A percentile compares a stretch with the other conserved stretches of the same genome.
phyloP scores from a whole-genome alignment of 2,888 invertebrate species.

The Automeris io region DNA sequence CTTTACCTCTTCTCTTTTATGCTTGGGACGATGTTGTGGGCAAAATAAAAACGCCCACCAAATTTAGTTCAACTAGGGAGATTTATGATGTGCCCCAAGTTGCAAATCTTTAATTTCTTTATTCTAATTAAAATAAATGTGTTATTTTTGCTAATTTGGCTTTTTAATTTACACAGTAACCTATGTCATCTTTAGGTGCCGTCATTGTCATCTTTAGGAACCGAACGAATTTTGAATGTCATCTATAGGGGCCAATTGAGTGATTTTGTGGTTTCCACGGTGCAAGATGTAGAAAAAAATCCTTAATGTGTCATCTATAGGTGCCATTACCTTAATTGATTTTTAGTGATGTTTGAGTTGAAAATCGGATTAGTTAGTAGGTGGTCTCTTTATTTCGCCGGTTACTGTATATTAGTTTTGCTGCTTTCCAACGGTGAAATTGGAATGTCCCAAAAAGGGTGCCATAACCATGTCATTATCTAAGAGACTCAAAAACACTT shows the following conservation, averaged over 20 bases:
- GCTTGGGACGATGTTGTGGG: constrained; percentile 8
- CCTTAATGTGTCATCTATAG: constrained; percentile 4
- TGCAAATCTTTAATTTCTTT: constrained; percentile 1
- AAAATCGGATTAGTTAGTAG: too few species aligned
- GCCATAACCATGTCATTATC: too few species aligned
- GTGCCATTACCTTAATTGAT: constrained; percentile 5
- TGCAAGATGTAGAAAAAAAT: constrained; percentile 5
- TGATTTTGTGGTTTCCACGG: constrained; percentile 6
- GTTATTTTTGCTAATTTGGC: constrained; percentile 7
- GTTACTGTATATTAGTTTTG: too few species aligned
- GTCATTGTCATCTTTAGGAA: constrained; percentile 4
- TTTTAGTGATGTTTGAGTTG: too few species aligned
- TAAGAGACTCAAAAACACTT: too few species aligned
- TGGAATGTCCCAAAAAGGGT: too few species aligned
- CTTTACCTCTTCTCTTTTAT: constrained; percentile 6
- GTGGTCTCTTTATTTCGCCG: too few species aligned
- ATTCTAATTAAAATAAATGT: constrained; percentile 2
- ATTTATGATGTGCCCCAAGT: constrained; percentile 2
- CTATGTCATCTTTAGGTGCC: constrained; percentile 1
- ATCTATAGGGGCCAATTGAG: constrained; percentile 1
- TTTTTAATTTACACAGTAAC: constrained; percentile 7
- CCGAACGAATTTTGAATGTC: constrained; percentile 2
- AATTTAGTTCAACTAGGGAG: constrained; percentile 6
- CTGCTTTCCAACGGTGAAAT: too few species aligned
- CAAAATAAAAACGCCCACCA: constrained; percentile 7